phyloP scores from a whole-genome alignment of 2,113 vertebrate genomes.

The Phylloscopus trochiloides region DNA sequence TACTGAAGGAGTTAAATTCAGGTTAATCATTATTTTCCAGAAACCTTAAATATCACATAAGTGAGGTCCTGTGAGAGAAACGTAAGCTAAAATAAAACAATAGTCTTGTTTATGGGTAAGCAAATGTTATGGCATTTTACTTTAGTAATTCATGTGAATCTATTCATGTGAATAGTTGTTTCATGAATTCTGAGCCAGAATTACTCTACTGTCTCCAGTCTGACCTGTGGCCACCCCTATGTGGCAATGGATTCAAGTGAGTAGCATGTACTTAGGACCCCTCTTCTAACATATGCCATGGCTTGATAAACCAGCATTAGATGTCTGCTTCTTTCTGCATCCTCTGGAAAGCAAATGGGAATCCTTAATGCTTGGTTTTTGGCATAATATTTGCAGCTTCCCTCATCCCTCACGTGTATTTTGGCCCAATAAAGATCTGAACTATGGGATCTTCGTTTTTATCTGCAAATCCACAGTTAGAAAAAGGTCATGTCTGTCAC shows the following conservation, averaged over 20 bases:
- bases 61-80: not conserved
- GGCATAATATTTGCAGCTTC: not conserved
- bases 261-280: accelerated
- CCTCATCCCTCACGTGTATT: not conserved
- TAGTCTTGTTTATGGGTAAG: accelerated
- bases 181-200: not conserved
- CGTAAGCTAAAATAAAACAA: not conserved
- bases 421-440: not conserved
- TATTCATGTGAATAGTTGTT: not conserved
- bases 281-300: not conserved
- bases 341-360: not conserved
- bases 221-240: not conserved
- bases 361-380: not conserved
- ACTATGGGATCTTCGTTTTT: not conserved
- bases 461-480: not conserved
- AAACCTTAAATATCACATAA: not conserved
- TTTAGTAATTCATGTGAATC: not conserved
- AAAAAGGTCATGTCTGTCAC: not conserved
- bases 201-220: not conserved
- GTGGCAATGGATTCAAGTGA: not conserved
- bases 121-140: not conserved
- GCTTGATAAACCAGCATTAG: not conserved
- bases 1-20: not conserved
- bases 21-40: not conserved
- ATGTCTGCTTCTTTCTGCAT: not conserved